A percentile compares a stretch with the other conserved stretches of the same genome.
Evolutionary conservation across 1,140 invertebrate genomes (phyloP).

Genomic region (Drosophila carrolli): DNA sequence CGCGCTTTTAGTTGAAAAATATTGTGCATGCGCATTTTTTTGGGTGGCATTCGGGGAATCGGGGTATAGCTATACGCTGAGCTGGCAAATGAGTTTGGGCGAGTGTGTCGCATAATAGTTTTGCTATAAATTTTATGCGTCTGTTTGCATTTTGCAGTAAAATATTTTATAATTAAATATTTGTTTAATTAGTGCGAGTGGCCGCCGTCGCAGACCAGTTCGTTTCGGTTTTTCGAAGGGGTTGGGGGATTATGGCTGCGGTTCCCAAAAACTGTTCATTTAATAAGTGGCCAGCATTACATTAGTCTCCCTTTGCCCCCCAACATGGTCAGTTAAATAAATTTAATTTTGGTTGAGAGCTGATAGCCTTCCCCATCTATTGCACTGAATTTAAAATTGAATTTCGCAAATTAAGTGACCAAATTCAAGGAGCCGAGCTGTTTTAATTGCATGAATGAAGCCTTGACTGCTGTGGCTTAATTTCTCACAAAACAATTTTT

Average conservation of each 20-base stretch:
- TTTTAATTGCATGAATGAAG: not conserved
- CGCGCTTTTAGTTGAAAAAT: constrained; percentile 75
- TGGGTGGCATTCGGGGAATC: constrained; percentile 5
- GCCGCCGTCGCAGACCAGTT: constrained; percentile 17
- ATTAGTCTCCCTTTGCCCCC: constrained; percentile 39
- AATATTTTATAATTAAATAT: constrained; percentile 84
- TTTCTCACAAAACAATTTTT: not conserved
- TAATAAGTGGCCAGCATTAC: constrained; percentile 48
- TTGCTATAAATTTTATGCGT: constrained; percentile 80
- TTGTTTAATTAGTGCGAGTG: constrained; percentile 79
- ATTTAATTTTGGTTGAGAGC: constrained; percentile 19
- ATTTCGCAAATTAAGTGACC: not conserved
- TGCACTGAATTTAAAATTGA: not conserved
- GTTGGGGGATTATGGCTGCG: constrained; percentile 18
- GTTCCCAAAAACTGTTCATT: constrained; percentile 48
- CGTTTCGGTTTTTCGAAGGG: constrained; percentile 4
- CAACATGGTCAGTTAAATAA: constrained; percentile 21
- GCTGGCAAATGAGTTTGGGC: constrained; percentile 40
- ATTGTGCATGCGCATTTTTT: constrained; percentile 60
- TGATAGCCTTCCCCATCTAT: not conserved
- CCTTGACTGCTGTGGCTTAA: not conserved
- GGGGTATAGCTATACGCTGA: constrained; percentile 30
- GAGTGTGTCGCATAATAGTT: constrained; percentile 69
- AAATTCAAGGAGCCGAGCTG: not conserved
- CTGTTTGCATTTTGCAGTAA: constrained; percentile 75